phyloP scores from a whole-genome alignment of 2,797 vertebrate species.

The Cryptoblepharus egeriae region DNA sequence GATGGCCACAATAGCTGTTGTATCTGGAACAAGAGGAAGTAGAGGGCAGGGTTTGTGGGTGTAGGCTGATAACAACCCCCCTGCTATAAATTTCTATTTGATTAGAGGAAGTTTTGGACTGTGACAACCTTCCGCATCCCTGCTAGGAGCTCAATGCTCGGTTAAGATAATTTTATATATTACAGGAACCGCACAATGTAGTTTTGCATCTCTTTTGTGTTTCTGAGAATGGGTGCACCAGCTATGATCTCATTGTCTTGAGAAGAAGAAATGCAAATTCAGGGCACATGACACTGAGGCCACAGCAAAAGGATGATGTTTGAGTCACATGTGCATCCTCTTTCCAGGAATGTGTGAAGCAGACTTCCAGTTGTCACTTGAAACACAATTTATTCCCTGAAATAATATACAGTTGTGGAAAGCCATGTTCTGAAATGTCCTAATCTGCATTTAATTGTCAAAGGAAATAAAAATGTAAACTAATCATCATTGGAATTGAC shows the following conservation, averaged over 20 bases:
- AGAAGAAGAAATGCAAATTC: background rate
- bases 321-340: background rate
- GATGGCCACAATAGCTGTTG: background rate
- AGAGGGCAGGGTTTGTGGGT: background rate
- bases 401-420: background rate
- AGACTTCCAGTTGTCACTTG: background rate
- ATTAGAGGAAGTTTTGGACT: background rate
- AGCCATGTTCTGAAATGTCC: background rate
- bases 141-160: background rate
- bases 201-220: background rate
- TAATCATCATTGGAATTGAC: background rate
- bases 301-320: too few species aligned
- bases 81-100: background rate
- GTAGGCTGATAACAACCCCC: background rate
- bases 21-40: background rate
- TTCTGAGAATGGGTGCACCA: constrained; percentile 1
- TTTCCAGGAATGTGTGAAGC: background rate
- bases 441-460: background rate
- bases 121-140: background rate
- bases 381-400: background rate
- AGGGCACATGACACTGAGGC: background rate
- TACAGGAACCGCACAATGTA: constrained; percentile 3
- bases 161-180: background rate
- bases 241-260: background rate
- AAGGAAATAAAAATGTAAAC: background rate